Conservation (phyloP, 2,888 invertebrate species). For the Agrilus biguttatus region DNA sequence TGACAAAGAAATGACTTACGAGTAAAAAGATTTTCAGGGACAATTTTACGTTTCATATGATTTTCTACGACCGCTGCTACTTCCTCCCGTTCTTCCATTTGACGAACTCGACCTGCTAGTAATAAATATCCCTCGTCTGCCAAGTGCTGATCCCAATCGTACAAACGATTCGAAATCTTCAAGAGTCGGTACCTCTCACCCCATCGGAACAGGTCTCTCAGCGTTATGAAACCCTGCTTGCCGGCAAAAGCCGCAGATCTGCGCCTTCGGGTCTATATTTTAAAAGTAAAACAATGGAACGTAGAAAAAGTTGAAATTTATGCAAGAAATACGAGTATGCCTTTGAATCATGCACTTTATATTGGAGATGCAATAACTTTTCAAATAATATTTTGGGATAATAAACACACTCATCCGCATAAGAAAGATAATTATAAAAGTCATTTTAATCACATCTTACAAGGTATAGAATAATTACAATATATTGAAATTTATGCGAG, state of each 20-base stretch:
- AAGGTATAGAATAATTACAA: too few relatives aligned
- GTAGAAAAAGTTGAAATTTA: too few relatives aligned
- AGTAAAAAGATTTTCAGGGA: slow-evolving; percentile 56
- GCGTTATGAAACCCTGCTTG: slow-evolving; percentile 84
- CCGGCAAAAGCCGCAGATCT: slow-evolving; percentile 83
- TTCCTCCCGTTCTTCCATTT: slow-evolving; percentile 63
- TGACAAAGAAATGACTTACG: slow-evolving; percentile 23
- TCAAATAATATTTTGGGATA: not conserved
- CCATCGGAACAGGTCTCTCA: slow-evolving; percentile 94
- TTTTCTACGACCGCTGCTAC: slow-evolving; percentile 68
- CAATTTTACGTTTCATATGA: slow-evolving; percentile 63
- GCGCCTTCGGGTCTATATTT: slow-evolving; percentile 45
- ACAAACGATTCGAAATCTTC: slow-evolving; percentile 43
- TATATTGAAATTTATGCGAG: too few relatives aligned
- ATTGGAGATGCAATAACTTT: slow-evolving; percentile 5
- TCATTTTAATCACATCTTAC: too few relatives aligned
- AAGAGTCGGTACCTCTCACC: slow-evolving; percentile 77
- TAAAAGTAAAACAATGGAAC: slow-evolving; percentile 1
- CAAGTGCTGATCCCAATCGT: slow-evolving; percentile 95
- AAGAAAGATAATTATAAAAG: too few relatives aligned
- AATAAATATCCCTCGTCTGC: slow-evolving; percentile 94
- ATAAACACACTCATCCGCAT: too few relatives aligned
- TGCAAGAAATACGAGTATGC: too few relatives aligned
- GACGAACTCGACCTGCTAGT: slow-evolving; percentile 83
- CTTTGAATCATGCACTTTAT: too few relatives aligned